Evolutionary conservation across 2,113 vertebrate species (phyloP).

Genomic region (Scatophagus argus): DNA sequence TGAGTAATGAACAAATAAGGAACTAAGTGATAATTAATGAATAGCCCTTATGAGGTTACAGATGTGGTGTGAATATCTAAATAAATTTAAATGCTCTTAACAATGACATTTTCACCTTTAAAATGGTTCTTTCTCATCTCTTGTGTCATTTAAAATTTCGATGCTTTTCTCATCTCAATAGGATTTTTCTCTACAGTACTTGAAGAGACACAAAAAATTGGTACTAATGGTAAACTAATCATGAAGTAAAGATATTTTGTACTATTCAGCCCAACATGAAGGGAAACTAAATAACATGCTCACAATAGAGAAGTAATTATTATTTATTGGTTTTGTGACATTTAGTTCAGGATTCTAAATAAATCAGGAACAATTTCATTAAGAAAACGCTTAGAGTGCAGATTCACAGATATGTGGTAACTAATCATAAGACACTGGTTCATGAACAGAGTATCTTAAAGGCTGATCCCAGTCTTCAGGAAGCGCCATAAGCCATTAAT

Average conservation of each 20-base stretch:
- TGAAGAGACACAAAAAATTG: slow-evolving; percentile 9
- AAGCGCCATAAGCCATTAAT: slow-evolving; percentile 53
- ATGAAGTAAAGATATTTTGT: slow-evolving; percentile 14
- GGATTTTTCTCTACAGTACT: not conserved
- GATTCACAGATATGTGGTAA: slow-evolving; percentile 38
- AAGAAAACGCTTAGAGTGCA: slow-evolving; percentile 26
- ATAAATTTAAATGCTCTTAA: not conserved
- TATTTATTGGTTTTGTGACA: slow-evolving; percentile 30
- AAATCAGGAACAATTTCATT: slow-evolving; percentile 16
- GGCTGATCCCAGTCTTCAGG: slow-evolving; percentile 29
- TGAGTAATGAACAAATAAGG: not conserved
- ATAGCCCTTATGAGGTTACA: not conserved
- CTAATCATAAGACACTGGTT: slow-evolving; percentile 55
- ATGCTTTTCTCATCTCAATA: not conserved
- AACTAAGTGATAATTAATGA: not conserved
- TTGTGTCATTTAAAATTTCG: not conserved
- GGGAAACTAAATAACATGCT: slow-evolving; percentile 6
- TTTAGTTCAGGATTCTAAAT: slow-evolving; percentile 25
- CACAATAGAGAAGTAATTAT: slow-evolving; percentile 8
- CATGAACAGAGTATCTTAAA: slow-evolving; percentile 46
- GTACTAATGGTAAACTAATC: not conserved
- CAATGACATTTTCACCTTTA: not conserved
- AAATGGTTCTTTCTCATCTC: not conserved
- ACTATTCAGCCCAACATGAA: slow-evolving; percentile 3
- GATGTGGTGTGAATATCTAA: not conserved